phyloP scores from a whole-genome alignment of 1,140 invertebrate species.

The Drosophila littoralis region DNA sequence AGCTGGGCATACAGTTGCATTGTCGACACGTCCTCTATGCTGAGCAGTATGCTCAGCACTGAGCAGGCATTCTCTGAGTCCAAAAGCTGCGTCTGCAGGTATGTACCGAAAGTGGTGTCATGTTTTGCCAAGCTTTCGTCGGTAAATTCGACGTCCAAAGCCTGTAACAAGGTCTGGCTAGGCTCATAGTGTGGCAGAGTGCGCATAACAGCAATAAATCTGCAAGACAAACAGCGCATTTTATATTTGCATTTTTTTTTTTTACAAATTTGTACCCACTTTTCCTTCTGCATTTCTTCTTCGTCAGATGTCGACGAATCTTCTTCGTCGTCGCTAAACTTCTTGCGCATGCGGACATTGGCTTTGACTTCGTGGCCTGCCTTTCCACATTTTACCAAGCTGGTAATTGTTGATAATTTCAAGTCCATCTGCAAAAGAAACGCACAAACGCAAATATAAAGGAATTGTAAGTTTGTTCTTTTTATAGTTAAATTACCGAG shows the following conservation, averaged over 20 bases:
- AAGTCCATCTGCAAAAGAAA: constrained; percentile 4
- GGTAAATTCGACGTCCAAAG: constrained; percentile 40
- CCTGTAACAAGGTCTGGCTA: constrained; percentile 34
- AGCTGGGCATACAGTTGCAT: constrained; percentile 53
- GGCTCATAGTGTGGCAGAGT: constrained; percentile 48
- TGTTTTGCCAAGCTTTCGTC: constrained; percentile 19
- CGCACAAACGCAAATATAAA: background rate
- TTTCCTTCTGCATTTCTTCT: constrained; percentile 16
- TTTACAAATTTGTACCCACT: background rate
- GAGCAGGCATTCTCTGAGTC: constrained; percentile 53
- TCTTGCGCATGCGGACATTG: background rate
- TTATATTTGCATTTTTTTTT: constrained; percentile 8
- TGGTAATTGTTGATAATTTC: background rate
- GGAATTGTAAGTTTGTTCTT: background rate
- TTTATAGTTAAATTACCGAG: background rate
- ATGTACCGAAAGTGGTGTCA: constrained; percentile 30
- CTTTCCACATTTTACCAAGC: background rate
- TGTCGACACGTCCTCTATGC: constrained; percentile 59
- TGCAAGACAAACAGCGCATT: constrained; percentile 12
- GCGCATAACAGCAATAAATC: constrained; percentile 37
- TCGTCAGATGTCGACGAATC: constrained; percentile 10
- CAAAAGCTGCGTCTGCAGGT: constrained; percentile 25
- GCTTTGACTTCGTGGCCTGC: background rate
- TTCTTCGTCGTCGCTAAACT: constrained; percentile 10
- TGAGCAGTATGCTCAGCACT: constrained; percentile 49